These are phyloP conservation scores for Nemopilema nomurai DNA, from an alignment of 30 jellyfish, hydroid and myxozoan genomes.

Conservation along the genomic window DNA sequence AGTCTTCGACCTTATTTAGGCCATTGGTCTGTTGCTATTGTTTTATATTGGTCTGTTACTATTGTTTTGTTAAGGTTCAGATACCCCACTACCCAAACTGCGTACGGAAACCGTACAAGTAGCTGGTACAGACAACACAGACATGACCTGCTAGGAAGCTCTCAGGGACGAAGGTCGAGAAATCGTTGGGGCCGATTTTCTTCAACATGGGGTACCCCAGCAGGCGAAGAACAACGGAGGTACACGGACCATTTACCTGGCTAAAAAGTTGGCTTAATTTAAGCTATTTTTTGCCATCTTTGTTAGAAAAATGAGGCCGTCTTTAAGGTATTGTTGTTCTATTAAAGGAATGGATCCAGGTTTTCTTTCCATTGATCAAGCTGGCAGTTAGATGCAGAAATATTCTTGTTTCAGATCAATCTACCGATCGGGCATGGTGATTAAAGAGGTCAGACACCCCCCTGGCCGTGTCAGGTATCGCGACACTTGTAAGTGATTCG, in stretches of 20 bases:
- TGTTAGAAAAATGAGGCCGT: constrained; percentile 10
- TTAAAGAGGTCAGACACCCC: constrained; percentile 73
- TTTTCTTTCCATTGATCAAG: too few relatives aligned
- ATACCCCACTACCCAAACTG: constrained; percentile 28
- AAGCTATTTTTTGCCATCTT: too few relatives aligned
- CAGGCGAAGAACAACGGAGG: constrained; percentile 53
- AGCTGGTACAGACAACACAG: constrained; percentile 55
- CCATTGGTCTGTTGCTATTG: too few relatives aligned
- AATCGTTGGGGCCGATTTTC: constrained; percentile 8
- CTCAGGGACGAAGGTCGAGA: constrained; percentile 9
- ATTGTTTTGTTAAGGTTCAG: constrained; percentile 35
- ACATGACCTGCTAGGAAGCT: constrained; percentile 1
- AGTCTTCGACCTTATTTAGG: too few relatives aligned
- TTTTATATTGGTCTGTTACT: background rate
- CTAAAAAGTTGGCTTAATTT: too few relatives aligned
- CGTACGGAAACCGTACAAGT: constrained; percentile 26
- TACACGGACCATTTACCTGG: too few relatives aligned
- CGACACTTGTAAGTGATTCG: constrained; percentile 78
- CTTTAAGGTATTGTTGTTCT: too few relatives aligned
- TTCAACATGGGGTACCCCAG: constrained; percentile 29
- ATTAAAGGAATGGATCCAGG: too few relatives aligned
- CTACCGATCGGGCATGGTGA: constrained; percentile 62
- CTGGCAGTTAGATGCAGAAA: background rate
- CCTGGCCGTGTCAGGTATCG: constrained; percentile 78
- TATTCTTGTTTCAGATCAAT: constrained; percentile 54